Percentiles rank a stretch among this genome's conserved stretches.
These are phyloP conservation scores for Pelmatolapia mariae DNA, from an alignment of 2,113 vertebrate genomes.

Conservation along the genomic window DNA sequence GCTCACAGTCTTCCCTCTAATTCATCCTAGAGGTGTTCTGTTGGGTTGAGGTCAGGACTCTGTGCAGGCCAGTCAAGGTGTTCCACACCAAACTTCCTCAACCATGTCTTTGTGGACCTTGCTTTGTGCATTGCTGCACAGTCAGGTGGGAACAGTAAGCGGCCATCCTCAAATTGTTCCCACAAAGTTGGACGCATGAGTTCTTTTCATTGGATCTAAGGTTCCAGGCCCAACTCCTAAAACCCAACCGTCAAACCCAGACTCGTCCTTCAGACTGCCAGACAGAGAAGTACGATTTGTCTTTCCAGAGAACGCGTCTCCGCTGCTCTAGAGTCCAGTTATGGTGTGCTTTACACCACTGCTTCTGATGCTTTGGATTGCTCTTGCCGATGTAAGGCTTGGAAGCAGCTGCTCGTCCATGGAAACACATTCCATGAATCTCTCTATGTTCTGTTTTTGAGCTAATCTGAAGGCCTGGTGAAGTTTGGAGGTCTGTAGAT, in stretches of 20 bases:
- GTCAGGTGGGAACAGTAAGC: neutral
- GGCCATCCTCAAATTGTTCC: neutral
- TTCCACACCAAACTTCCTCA: neutral
- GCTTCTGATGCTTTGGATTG: neutral
- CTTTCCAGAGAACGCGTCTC: accelerated
- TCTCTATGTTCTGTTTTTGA: neutral
- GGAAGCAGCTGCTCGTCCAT: neutral
- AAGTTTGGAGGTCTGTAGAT: neutral
- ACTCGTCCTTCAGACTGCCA: neutral
- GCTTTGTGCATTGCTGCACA: neutral
- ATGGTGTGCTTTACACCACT: neutral
- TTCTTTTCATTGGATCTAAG: accelerated
- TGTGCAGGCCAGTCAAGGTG: neutral
- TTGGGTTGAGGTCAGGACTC: neutral
- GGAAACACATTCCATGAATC: neutral
- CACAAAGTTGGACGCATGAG: accelerated
- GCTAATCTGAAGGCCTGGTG: neutral
- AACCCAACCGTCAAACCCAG: neutral
- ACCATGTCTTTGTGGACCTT: neutral
- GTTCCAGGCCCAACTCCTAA: neutral
- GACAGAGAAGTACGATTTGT: neutral
- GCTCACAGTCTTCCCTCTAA: neutral
- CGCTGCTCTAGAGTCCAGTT: neutral
- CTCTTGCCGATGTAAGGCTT: neutral
- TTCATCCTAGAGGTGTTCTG: neutral